Conservation (phyloP, 2,888 invertebrate genomes). For the Mesorhabditis spiculigera region DNA sequence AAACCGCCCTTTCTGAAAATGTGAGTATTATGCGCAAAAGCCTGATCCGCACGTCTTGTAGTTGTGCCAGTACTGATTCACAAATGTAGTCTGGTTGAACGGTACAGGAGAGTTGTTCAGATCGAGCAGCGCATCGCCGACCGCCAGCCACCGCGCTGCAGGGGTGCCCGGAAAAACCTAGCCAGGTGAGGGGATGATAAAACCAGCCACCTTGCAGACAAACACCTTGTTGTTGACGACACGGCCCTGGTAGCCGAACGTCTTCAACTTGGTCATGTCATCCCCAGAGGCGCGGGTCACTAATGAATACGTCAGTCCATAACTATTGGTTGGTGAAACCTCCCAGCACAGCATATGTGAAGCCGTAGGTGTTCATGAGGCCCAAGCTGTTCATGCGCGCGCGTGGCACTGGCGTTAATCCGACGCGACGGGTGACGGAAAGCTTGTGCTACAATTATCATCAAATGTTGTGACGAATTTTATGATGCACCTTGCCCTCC, state of each 20-base stretch:
- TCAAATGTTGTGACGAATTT: neutral
- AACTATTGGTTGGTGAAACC: neutral
- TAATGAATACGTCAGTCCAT: neutral
- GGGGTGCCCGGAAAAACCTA: neutral
- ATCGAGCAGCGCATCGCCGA: slow-evolving; percentile 5
- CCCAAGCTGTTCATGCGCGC: neutral
- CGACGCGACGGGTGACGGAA: neutral
- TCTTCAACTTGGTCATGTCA: neutral
- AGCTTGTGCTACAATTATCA: neutral
- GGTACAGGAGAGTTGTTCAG: neutral
- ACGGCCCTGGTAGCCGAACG: neutral
- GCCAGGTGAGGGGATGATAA: neutral
- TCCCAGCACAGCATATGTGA: neutral
- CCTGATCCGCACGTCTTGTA: neutral
- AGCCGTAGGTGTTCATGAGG: neutral
- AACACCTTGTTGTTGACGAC: neutral
- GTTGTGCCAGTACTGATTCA: neutral
- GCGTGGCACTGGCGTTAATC: neutral
- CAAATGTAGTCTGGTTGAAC: neutral
- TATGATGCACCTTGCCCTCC: neutral
- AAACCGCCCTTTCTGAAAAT: neutral
- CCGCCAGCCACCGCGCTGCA: neutral
- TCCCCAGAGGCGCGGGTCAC: neutral
- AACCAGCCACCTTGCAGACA: neutral
- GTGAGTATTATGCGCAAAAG: neutral